Evolutionary conservation across 2,888 invertebrate species (phyloP).

Genomic region (Diachrysia chrysitis): DNA sequence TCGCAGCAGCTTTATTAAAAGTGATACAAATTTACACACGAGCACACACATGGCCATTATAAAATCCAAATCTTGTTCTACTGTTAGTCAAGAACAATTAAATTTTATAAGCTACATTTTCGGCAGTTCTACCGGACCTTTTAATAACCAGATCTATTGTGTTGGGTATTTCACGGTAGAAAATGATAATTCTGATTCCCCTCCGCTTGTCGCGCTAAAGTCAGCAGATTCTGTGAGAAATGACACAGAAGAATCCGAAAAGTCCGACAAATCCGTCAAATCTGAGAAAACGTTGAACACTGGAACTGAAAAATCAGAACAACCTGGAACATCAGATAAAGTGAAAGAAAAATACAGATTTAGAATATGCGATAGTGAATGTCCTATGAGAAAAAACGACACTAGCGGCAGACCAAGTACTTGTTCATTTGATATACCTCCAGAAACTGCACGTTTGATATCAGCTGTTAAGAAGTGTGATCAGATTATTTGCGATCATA

Average conservation of each 20-base stretch:
- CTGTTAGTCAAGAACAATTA: constrained; percentile 57
- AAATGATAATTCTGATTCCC: constrained; percentile 59
- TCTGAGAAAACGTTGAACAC: constrained; percentile 6
- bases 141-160: constrained; percentile 72
- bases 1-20: constrained; percentile 59
- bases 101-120: constrained; percentile 77
- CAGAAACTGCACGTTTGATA: constrained; percentile 61
- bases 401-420: constrained; percentile 57
- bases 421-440: constrained; percentile 68
- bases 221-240: not conserved
- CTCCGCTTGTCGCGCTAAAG: constrained; percentile 14
- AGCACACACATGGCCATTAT: constrained; percentile 50
- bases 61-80: constrained; percentile 70
- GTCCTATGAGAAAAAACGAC: constrained; percentile 53
- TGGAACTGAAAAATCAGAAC: constrained; percentile 45
- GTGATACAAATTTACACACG: constrained; percentile 58
- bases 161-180: constrained; percentile 80
- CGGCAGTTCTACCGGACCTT: constrained; percentile 62
- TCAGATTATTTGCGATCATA: constrained; percentile 66
- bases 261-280: constrained; percentile 47
- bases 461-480: constrained; percentile 72
- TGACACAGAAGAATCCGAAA: constrained; percentile 39
- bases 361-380: constrained; percentile 64
- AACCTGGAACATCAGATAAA: constrained; percentile 53
- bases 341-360: constrained; percentile 57